Evolutionary conservation across 2,113 vertebrate genomes (phyloP).

Genomic region (Callospermophilus lateralis): DNA sequence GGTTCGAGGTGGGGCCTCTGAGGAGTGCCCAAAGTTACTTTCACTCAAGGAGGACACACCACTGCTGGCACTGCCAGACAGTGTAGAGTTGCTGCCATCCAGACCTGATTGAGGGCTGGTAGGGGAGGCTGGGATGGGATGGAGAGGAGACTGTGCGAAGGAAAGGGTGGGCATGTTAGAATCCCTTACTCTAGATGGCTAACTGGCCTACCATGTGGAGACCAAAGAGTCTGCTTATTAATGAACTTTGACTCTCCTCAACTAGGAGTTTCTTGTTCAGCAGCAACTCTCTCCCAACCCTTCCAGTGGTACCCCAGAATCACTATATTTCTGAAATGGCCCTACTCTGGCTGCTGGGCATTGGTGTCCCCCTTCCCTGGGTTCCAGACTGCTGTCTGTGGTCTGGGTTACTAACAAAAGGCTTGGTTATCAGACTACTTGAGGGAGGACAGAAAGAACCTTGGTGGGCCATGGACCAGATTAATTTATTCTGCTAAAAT

Average conservation of each 20-base stretch:
- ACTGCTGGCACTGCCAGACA: constrained; percentile 98
- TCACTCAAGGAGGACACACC: constrained; percentile 97
- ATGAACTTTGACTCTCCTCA: neutral
- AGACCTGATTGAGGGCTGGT: constrained; percentile 96
- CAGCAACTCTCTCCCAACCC: neutral
- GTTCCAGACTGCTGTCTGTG: neutral
- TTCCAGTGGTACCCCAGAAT: neutral
- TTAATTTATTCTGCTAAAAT: neutral
- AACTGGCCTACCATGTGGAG: neutral
- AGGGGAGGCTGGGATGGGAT: constrained; percentile 96
- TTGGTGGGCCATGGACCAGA: neutral
- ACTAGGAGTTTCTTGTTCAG: neutral
- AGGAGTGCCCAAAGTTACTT: constrained; percentile 95
- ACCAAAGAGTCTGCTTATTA: neutral
- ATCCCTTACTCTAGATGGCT: neutral
- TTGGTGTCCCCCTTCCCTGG: neutral
- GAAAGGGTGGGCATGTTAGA: constrained; percentile 78
- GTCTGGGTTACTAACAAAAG: neutral
- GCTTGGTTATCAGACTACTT: neutral
- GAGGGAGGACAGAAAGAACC: neutral
- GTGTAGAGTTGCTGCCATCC: constrained; percentile 96
- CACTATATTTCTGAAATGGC: neutral
- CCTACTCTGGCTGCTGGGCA: neutral
- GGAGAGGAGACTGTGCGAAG: constrained; percentile 94
- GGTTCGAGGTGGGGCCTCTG: constrained; percentile 91